phyloP scores from a whole-genome alignment of 1,140 invertebrate genomes.

The Acromyrmex heyeri region DNA sequence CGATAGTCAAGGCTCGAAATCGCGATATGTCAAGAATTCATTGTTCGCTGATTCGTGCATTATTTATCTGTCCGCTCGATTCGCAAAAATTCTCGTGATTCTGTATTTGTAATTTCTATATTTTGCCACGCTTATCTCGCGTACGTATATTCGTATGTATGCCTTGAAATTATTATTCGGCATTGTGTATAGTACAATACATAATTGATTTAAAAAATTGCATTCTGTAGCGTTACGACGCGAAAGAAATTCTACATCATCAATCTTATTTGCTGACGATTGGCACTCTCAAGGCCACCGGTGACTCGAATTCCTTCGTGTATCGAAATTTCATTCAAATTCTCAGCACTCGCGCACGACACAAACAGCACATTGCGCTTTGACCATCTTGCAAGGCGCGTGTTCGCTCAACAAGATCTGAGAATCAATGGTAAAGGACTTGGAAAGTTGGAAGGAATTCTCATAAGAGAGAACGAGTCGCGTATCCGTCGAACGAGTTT shows the following conservation, averaged over 20 bases:
- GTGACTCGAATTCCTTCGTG: constrained; percentile 56
- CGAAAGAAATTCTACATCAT: constrained; percentile 30
- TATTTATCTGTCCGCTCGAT: background rate
- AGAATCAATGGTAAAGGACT: background rate
- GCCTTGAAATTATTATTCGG: background rate
- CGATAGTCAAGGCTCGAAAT: constrained; percentile 12
- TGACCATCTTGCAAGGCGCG: constrained; percentile 56
- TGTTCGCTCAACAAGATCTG: constrained; percentile 32
- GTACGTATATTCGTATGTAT: too few species aligned
- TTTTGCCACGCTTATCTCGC: background rate
- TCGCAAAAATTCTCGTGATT: background rate
- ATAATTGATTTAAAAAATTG: background rate
- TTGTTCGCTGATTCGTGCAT: background rate
- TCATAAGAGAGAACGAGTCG: constrained; percentile 29
- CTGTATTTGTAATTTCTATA: background rate
- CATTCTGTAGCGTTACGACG: constrained; percentile 5
- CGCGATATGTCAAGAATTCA: background rate
- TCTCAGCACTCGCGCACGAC: constrained; percentile 37
- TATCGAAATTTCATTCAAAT: constrained; percentile 72
- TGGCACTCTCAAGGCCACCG: constrained; percentile 45
- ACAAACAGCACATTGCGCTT: constrained; percentile 25
- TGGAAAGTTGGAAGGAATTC: constrained; percentile 23
- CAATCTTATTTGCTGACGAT: constrained; percentile 50
- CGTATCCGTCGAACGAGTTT: constrained; percentile 67
- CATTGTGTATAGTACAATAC: background rate